Base-by-base conservation (phyloP, 2,888 invertebrate species). In the Drosophila mimetica region DNA sequence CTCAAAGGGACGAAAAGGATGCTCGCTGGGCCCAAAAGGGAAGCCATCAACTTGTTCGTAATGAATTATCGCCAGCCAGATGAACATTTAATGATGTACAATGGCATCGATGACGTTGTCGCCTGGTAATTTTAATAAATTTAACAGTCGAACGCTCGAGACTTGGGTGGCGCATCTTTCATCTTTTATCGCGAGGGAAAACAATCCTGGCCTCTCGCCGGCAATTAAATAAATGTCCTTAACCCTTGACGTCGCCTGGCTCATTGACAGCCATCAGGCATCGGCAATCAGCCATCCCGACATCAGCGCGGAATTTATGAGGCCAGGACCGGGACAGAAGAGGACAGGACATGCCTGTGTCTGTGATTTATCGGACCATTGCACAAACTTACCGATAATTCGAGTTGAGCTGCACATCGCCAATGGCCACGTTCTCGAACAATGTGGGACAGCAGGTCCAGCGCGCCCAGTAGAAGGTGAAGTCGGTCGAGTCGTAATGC, bases 341-440 rank as follows among this genome's bases (percentile, higher is more conserved):
- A 28, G 28, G 8, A 28, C 28, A 82, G 88, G 59, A 79, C 60
- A 22, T 25, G 25, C 25, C 25, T 25, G 39, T n/a, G 75, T 30
- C 83, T 71, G 86, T 82, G 82, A 83, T 83, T 83, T 83, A 83
- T 83, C 82, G 77, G 88, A 52, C 82, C 65, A 88, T 88, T 88
- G 82, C 86, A 85, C 86, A 25, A 52, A 46, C 94, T 94, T 93
- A 96, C 95, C 95, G 95, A 93, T 98, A 98, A 92, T 96, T 96
- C 76, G 95, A 94, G 89, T 96, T 96, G 77, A 98, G 93, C 54
- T 97, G 95, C 58, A 95, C 95, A 86, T 94, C 93, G 77, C 95
- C 96, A 88, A 98, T 96, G 86, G 97, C 97, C 53, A 97, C 97
- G 91, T 97, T 97, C 92, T 97, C 97, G 92, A 96, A 96, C 55